Base-by-base conservation (phyloP, 2,113 vertebrate species). In the Zapus hudsonius region DNA sequence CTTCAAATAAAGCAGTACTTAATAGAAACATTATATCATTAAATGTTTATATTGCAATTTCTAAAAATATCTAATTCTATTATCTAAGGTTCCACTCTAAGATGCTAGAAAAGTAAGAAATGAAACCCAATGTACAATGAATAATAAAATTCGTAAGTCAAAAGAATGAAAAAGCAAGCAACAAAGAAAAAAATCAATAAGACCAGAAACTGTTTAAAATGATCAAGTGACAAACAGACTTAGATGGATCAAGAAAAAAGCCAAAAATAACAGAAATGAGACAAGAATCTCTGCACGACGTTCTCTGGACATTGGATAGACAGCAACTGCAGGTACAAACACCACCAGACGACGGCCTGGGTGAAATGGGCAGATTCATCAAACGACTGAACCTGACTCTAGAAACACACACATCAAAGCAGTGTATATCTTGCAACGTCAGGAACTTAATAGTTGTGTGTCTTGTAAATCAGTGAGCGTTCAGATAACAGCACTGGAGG, bases 141-240 rank as follows among this genome's bases (percentile, higher is more conserved):
- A 69, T 67, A 86, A 86, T 69, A 82, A 88, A 75, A 87, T 73
- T 7, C 69, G 22, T 91, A 86, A 89, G 78, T 91, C 73, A 92
- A 69, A 91, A 81, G 88, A 88, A 92, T 81, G 15, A n/a, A 76
- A 76, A 89, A 95, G 33, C 47, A 94, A 85, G 69, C 12, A 63
- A 85, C 42, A 25, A 89, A 70, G 57, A 67, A 55, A 86, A 83
- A 90, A 91, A 82, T 69, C 69, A 69, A 74, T 85, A 74, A 95
- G 91, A 66, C 5, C 7, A 55, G 85, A 69, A 6, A 33, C 76
- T 75, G 5, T 91, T 88, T 91, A 5, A 85, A 84, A 91, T 84
- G 10, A 85, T 81, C 63, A 7, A 47, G 47, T 47, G 12, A 8
- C 47, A 47, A 12, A 47, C 12, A 12, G 12, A 7, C 47, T 27